phyloP scores from a whole-genome alignment of 2,888 invertebrate genomes.

The Patella depressa region DNA sequence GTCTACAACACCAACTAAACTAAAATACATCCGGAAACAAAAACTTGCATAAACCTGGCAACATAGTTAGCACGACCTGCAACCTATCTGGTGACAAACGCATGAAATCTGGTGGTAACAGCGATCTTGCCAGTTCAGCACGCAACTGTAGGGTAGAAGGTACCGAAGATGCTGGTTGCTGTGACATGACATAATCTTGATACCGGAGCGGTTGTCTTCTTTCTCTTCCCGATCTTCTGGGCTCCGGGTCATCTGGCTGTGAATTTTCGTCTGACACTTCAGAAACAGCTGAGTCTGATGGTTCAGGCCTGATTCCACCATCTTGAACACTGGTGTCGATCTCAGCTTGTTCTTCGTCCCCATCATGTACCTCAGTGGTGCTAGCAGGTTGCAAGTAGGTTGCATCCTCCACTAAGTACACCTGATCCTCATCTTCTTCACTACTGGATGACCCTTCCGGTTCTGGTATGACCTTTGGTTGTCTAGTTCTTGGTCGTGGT shows the following conservation, averaged over 20 bases:
- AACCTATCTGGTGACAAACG: neutral
- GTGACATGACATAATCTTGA: too few species aligned
- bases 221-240: too few species aligned
- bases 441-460: neutral
- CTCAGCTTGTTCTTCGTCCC: too few species aligned
- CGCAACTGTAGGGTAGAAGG: too few species aligned
- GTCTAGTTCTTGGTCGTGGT: constrained; percentile 1
- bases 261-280: too few species aligned
- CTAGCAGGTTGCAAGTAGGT: constrained; percentile 1
- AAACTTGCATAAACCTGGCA: neutral
- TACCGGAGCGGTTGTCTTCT: too few species aligned
- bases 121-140: too few species aligned
- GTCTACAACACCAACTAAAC: neutral
- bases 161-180: too few species aligned
- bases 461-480: neutral
- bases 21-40: neutral
- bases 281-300: too few species aligned
- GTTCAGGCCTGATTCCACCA: too few species aligned
- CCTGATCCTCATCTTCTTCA: constrained; percentile 1
- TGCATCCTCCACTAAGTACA: constrained; percentile 6
- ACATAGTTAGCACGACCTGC: neutral
- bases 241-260: too few species aligned
- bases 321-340: too few species aligned
- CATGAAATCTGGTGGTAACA: neutral
- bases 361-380: constrained; percentile 3